Conservation (phyloP, 2,797 vertebrate genomes). For the Furcifer pardalis region DNA sequence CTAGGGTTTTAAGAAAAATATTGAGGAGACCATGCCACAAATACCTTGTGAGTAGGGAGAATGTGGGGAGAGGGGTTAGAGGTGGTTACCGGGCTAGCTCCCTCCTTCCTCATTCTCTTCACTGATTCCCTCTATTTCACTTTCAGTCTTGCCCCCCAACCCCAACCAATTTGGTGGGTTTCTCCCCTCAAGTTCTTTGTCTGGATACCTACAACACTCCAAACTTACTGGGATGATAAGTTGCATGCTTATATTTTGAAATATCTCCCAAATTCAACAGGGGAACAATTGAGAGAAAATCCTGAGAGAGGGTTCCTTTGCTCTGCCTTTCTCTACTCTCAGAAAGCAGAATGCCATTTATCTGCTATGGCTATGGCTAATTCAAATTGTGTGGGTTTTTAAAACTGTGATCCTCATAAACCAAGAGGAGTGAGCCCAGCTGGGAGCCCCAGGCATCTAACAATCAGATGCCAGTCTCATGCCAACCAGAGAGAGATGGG, state of each 20-base stretch:
- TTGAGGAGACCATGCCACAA: not conserved
- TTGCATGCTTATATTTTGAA: not conserved
- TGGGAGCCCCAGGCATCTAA: not conserved
- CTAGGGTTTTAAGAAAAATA: not conserved
- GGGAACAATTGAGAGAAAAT: not conserved
- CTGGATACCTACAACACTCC: no score
- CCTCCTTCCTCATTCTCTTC: not conserved
- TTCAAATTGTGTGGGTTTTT: constrained; percentile 24
- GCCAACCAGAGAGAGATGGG: not conserved
- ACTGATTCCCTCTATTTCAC: not conserved
- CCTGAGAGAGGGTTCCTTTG: not conserved
- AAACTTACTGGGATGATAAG: not conserved
- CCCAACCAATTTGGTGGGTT: no score
- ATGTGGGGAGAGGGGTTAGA: not conserved
- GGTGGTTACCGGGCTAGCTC: no score
- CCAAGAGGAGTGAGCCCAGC: not conserved
- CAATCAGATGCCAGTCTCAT: not conserved
- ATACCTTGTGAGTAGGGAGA: not conserved
- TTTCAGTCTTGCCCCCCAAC: no score
- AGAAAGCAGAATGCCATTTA: not conserved
- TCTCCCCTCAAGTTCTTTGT: not conserved
- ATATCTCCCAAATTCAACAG: not conserved
- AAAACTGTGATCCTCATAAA: constrained; percentile 12
- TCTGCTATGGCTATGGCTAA: constrained; percentile 14
- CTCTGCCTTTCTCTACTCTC: not conserved